These are phyloP conservation scores for Ophion slaviceki DNA, from an alignment of 2,888 invertebrate genomes.

Conservation along the genomic window DNA sequence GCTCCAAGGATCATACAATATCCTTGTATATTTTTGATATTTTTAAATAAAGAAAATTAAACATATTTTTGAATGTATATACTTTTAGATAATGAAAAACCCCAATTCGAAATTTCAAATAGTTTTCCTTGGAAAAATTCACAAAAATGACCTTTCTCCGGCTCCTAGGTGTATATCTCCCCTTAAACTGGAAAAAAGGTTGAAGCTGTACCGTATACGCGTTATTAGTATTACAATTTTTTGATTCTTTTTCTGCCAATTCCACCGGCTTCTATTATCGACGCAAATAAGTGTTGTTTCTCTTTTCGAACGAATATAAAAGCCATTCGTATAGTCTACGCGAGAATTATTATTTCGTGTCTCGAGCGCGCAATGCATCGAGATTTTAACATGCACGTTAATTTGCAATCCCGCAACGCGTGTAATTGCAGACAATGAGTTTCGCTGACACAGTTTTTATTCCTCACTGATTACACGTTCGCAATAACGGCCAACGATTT, in stretches of 20 bases:
- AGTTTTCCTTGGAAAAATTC: too few relatives aligned
- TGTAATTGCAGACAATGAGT: not conserved
- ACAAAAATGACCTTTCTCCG: too few relatives aligned
- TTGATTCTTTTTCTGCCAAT: not conserved
- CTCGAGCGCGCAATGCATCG: not conserved
- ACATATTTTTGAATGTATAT: too few relatives aligned
- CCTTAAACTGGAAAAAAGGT: too few relatives aligned
- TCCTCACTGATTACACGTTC: constrained; percentile 6
- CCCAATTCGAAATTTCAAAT: too few relatives aligned
- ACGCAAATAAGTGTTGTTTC: not conserved
- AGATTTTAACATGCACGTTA: not conserved
- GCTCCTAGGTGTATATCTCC: too few relatives aligned
- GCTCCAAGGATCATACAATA: too few relatives aligned
- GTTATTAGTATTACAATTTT: not conserved
- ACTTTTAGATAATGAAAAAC: too few relatives aligned
- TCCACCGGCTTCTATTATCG: not conserved
- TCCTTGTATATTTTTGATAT: too few relatives aligned
- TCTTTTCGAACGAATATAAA: not conserved
- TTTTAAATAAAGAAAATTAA: too few relatives aligned
- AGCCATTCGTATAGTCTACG: not conserved
- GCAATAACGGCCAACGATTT: not conserved
- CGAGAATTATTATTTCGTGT: not conserved
- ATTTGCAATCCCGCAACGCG: not conserved
- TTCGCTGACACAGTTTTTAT: not conserved
- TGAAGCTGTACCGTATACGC: too few relatives aligned